phyloP scores from a whole-genome alignment of 2,113 vertebrate species.

The Pseudorectes ferrugineus region DNA sequence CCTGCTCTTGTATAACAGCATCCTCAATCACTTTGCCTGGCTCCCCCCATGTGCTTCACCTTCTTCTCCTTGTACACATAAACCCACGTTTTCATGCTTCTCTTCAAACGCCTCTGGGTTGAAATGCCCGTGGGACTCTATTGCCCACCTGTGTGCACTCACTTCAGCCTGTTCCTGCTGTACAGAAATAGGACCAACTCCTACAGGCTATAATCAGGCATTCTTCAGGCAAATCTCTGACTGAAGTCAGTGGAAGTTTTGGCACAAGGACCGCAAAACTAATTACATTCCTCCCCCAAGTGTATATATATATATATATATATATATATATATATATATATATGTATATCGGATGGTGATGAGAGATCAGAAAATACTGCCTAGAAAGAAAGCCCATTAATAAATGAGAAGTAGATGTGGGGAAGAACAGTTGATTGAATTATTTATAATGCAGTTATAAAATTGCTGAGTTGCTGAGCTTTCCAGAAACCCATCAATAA shows the following conservation, averaged over 20 bases:
- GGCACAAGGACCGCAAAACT: neutral
- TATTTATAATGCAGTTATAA: slow-evolving; percentile 30
- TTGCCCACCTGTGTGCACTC: neutral
- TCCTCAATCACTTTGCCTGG: neutral
- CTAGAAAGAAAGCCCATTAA: slow-evolving; percentile 30
- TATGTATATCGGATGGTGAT: neutral
- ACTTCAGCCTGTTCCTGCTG: neutral
- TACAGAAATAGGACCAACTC: neutral
- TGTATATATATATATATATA: neutral
- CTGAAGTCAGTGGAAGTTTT: slow-evolving; percentile 5
- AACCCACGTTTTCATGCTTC: neutral
- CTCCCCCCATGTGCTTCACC: neutral
- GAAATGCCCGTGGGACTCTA: fast-evolving
- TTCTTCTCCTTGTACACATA: neutral
- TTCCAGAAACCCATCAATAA: slow-evolving; percentile 12
- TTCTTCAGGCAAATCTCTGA: neutral
- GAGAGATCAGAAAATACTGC: slow-evolving; percentile 18
- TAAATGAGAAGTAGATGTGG: slow-evolving; percentile 3
- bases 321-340: neutral
- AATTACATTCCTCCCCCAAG: slow-evolving; percentile 36
- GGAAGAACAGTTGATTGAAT: slow-evolving; percentile 16
- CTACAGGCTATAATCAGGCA: neutral
- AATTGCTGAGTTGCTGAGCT: slow-evolving; percentile 33
- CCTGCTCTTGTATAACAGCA: neutral
- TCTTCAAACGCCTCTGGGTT: neutral